Evolutionary conservation across 2,797 vertebrate genomes (phyloP).

Genomic region (Leuciscus waleckii): DNA sequence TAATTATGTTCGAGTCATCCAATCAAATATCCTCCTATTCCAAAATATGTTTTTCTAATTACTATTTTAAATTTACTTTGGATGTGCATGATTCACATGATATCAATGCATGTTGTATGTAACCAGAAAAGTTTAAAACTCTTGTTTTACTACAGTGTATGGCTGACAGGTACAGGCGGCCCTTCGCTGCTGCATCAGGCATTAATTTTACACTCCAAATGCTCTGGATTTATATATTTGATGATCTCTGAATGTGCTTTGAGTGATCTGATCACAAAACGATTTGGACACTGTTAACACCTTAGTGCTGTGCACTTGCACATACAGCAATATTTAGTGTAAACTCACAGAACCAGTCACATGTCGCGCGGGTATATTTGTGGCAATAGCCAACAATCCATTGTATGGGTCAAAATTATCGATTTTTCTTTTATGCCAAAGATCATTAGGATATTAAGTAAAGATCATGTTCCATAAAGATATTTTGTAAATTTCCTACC

Average conservation of each 20-base stretch:
- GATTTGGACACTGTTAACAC: background rate
- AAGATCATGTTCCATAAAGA: too few relatives aligned
- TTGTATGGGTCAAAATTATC: too few relatives aligned
- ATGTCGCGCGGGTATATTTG: too few relatives aligned
- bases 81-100: background rate
- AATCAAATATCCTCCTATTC: background rate
- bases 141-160: background rate
- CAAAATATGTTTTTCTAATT: background rate
- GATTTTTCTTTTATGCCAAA: too few relatives aligned
- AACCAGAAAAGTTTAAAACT: background rate
- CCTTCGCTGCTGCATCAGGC: background rate
- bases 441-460: too few relatives aligned
- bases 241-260: background rate
- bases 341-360: background rate
- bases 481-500: too few relatives aligned
- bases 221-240: background rate
- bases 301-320: background rate
- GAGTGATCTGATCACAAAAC: background rate
- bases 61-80: background rate
- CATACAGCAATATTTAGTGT: background rate
- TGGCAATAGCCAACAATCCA: too few relatives aligned
- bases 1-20: background rate
- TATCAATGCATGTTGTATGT: background rate
- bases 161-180: background rate
- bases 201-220: background rate